phyloP scores from a whole-genome alignment of 2,888 invertebrate species.

The Mystacides longicornis region DNA sequence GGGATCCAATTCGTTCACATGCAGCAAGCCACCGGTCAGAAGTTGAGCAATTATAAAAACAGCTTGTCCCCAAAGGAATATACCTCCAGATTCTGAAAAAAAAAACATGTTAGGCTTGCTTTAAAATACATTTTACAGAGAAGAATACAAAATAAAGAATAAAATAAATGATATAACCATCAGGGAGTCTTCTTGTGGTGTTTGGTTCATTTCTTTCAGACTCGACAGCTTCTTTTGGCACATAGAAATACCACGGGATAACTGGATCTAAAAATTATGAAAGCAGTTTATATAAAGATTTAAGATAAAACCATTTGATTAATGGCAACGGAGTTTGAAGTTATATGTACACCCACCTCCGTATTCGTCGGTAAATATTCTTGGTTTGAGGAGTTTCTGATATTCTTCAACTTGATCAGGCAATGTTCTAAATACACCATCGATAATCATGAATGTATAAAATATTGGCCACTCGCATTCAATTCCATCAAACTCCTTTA shows the following conservation, averaged over 20 bases:
- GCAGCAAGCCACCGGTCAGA: conserved; percentile 79
- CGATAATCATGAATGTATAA: conserved; percentile 91
- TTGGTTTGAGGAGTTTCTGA: conserved; percentile 72
- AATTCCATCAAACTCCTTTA: conserved; percentile 90
- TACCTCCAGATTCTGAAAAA: conserved; percentile 45
- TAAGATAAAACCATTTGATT: not conserved
- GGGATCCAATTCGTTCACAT: conserved; percentile 93
- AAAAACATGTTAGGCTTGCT: conserved; percentile 9
- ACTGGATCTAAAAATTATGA: conserved; percentile 65
- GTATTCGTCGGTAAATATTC: conserved; percentile 72
- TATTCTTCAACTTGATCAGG: conserved; percentile 91
- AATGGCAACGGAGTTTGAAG: not conserved
- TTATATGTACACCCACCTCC: conserved; percentile 51
- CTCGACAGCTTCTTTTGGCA: conserved; percentile 66
- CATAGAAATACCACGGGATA: conserved; percentile 91
- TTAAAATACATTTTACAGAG: conserved; percentile 8
- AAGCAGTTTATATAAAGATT: not conserved
- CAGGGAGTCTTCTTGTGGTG: conserved; percentile 55
- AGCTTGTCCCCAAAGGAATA: conserved; percentile 94
- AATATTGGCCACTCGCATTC: conserved; percentile 99
- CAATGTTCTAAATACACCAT: conserved; percentile 82
- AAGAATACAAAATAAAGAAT: not conserved
- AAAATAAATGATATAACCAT: conserved; percentile 39
- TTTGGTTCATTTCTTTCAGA: conserved; percentile 65
- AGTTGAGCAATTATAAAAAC: conserved; percentile 91